These are phyloP conservation scores for Numenius arquata DNA, from an alignment of 2,113 vertebrate genomes.

Conservation along the genomic window DNA sequence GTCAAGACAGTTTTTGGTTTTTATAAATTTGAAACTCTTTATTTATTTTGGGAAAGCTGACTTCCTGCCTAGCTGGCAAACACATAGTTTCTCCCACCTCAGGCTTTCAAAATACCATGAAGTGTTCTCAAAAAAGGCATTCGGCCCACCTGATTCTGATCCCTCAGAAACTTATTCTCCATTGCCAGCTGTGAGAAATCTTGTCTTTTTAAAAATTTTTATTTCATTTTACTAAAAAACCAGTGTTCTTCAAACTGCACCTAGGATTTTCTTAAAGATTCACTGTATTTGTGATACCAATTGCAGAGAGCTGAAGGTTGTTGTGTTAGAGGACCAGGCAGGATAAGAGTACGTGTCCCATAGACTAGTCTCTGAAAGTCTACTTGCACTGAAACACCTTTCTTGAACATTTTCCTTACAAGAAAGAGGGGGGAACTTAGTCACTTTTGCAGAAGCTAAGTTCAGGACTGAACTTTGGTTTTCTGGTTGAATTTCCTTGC, in stretches of 20 bases:
- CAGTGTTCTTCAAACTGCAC: neutral
- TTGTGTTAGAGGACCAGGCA: neutral
- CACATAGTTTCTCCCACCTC: neutral
- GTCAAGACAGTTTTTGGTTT: neutral
- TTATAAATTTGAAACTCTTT: neutral
- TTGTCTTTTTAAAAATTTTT: neutral
- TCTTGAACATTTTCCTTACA: neutral
- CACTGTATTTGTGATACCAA: neutral
- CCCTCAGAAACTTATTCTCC: neutral
- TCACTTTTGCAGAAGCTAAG: neutral
- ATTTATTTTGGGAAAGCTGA: neutral
- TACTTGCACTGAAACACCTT: neutral
- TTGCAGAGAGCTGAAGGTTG: neutral
- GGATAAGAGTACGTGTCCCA: neutral
- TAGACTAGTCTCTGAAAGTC: neutral
- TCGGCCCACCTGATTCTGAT: neutral
- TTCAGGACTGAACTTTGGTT: neutral
- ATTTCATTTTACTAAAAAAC: neutral
- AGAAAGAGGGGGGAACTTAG: neutral
- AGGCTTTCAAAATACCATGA: neutral
- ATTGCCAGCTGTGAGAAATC: neutral
- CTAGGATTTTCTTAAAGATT: neutral
- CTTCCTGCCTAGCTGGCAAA: neutral
- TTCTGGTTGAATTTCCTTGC: neutral
- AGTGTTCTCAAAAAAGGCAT: neutral